Evolutionary conservation across 2,113 vertebrate species (phyloP), one percentile per base, ranked within the genome.

Genomic region (Phyllopteryx taeniolatus): DNA sequence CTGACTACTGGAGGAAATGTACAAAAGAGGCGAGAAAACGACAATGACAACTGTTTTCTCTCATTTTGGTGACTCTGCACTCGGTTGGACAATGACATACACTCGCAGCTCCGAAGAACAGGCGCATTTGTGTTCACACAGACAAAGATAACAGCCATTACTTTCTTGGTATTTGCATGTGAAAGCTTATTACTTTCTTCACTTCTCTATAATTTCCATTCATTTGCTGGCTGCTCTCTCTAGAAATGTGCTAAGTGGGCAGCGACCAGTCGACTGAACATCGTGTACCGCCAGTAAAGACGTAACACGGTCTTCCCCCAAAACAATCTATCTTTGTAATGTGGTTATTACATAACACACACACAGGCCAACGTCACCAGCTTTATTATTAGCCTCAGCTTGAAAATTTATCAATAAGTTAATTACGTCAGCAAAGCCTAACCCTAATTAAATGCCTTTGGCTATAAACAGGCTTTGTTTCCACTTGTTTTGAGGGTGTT

Each of bases 361-460:
- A 67, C 57, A 46, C n/a, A 64, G 59, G 31, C 14, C 65, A 17
- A 3, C 11, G 3, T 12, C 68, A 54, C 22, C 27, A 43, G 44
- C 7, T 62, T 70, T 68, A 76, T 74, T 42, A 57, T 71, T 56
- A 43, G 57, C 27, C 39, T 20, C 39, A 27, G 44, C 67, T 47
- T 47, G 63, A 67, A 76, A 76, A 77, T 71, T 56, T 31, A 82
- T 82, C 71, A 71, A 69, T 83, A 75, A 70, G 22, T 66, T 64
- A 54, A 87, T 84, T 67, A 74, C 74, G 83, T 82, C 39, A 73
- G 75, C 11, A 0, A 74, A 22, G 1, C 62, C 27, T 27, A 27
- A 27, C 27, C 27, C 27, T 27, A 27, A 27, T 27, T 27, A 27
- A 27, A 27, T 27, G 27, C 27, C 27, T 27, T 27, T 27, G 27